These are phyloP conservation scores for Geodia barretti DNA, from an alignment of 37 sponge, comb jelly and placozoan species.

Conservation along the genomic window DNA sequence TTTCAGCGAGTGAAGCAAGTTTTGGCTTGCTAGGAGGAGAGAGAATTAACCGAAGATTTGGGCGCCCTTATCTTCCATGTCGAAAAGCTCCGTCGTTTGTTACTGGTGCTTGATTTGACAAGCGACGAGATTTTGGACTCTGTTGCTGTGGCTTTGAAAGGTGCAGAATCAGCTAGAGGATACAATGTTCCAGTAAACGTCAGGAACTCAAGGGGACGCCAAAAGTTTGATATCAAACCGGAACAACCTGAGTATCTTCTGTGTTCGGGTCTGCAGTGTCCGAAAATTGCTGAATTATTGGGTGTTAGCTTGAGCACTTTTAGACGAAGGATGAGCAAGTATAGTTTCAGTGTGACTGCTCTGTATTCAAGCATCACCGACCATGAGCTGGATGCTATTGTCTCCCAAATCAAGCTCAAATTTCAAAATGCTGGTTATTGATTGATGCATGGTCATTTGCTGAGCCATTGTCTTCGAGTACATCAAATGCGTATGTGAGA, in stretches of 20 bases:
- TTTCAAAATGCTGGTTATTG: slow-evolving; percentile 17
- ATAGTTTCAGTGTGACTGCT: slow-evolving; percentile 5
- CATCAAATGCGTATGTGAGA: slow-evolving; percentile 10
- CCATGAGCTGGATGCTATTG: neutral
- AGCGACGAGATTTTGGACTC: neutral
- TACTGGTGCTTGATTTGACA: neutral
- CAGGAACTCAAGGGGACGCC: too few species aligned
- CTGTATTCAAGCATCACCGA: slow-evolving; percentile 10
- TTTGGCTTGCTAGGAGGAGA: neutral
- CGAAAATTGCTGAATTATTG: too few species aligned
- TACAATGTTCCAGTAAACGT: too few species aligned
- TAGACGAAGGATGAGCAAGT: neutral
- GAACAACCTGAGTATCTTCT: too few species aligned
- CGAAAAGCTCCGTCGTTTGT: neutral
- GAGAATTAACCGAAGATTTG: neutral
- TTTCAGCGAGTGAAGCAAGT: neutral
- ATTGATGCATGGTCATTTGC: slow-evolving; percentile 19
- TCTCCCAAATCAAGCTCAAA: neutral
- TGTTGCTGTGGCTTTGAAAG: slow-evolving; percentile 4
- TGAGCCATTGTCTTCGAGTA: neutral
- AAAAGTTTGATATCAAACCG: too few species aligned
- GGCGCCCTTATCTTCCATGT: slow-evolving; percentile 9
- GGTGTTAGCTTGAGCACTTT: slow-evolving; percentile 21
- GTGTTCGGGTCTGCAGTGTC: too few species aligned
- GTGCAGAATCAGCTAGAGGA: too few species aligned